Base-by-base conservation (phyloP, 2,888 invertebrate species). In the Amphiduros pacificus region DNA sequence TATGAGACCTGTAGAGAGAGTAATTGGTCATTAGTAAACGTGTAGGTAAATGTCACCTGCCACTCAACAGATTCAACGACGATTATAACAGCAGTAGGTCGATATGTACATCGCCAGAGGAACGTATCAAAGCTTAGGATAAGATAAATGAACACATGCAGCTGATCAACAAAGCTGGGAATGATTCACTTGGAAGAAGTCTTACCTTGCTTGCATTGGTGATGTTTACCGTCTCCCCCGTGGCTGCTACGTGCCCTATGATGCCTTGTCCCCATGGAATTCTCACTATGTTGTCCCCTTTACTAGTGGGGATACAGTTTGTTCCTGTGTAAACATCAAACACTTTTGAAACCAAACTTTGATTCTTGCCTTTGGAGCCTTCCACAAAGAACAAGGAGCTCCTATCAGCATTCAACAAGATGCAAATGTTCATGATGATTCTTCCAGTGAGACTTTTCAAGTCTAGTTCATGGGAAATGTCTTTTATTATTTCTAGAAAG, bases 391-490 rank as follows among this genome's bases (percentile, higher is more conserved):
- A 85, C 29, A 86, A 74, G 1, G 85, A 85, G 1, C 84, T 83
- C 2, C 83, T 82, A 68, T 86, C 85, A 6, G 84, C 83, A 70
- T 85, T 84, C 55, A 68, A 31, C 41, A 86, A 74, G 17, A 85
- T 83, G 55, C 82, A 76, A 52, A 85, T 73, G 73, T 85, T 85
- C 60, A 84, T 83, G n/a, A 83, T 81, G 51, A 84, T 84, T 73
- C 85, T 85, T 55, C 82, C 78, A 32, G 84, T 85, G 44, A 86
- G 73, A 61, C 83, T 83, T 70, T 79, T 79, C 11, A 85, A 78
- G 72, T 85, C 84, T 57, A 86, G 77, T 69, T 86, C 86, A 54
- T 84, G 85, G 31, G 85, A 85, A 54, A 85, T 85, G 71, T 86
- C 86, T 63, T 85, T 82, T 27, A 86, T 85, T 65, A 84, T 84